phyloP scores from a whole-genome alignment of 2,113 vertebrate species.

The Odobenus rosmarus region DNA sequence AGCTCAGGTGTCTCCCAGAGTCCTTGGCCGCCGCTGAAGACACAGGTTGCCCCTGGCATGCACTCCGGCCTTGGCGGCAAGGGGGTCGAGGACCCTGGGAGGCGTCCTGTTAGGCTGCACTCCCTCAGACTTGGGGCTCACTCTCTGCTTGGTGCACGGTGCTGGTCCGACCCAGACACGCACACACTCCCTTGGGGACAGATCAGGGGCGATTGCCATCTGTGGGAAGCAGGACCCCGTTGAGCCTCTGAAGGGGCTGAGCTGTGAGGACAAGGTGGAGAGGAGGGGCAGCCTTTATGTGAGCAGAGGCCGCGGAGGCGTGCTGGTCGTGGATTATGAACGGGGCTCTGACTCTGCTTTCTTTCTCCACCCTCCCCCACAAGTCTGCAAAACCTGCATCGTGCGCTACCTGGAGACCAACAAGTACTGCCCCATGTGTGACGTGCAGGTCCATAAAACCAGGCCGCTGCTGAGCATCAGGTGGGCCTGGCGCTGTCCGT shows the following conservation, averaged over 20 bases:
- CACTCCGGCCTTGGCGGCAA: background rate
- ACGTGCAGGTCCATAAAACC: conserved; percentile 95
- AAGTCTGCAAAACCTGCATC: conserved; percentile 97
- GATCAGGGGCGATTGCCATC: background rate
- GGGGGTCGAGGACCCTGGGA: background rate
- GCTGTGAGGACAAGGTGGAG: background rate
- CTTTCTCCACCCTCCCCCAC: accelerated
- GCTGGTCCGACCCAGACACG: background rate
- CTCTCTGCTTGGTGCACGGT: background rate
- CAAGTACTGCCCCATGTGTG: conserved; percentile 97
- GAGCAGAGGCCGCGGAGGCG: background rate
- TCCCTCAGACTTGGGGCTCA: background rate
- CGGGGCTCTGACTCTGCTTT: conserved; percentile 32
- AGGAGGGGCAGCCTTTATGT: background rate
- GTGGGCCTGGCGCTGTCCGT: conserved; percentile 75
- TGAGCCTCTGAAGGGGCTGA: background rate
- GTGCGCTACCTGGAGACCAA: conserved; percentile 96
- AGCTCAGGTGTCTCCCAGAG: background rate
- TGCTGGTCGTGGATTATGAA: background rate
- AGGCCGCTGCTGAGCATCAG: conserved; percentile 95
- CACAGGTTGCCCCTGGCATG: background rate
- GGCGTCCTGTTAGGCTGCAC: background rate
- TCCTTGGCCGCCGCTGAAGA: background rate
- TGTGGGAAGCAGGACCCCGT: background rate
- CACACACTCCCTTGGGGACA: too few relatives aligned